Base-by-base conservation (phyloP, 2,797 vertebrate genomes). In the Xerus rutilus region DNA sequence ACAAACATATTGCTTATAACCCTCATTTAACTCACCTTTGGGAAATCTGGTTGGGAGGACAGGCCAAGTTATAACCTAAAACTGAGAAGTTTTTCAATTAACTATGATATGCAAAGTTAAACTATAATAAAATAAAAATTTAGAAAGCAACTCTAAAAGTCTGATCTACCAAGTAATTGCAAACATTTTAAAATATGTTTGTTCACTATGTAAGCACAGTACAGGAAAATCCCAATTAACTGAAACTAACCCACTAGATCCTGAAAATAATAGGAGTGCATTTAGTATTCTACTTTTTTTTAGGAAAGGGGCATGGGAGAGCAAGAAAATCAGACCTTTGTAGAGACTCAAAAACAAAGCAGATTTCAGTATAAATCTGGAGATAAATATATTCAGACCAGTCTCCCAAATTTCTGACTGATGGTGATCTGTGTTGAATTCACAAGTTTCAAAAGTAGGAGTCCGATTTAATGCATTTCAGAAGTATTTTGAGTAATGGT, bases 1-100 rank as follows among this genome's bases (percentile, higher is more conserved):
- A 28, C 15, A 93, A 85, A 13, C 70, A 62, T 32, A 12, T 3
- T 92, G 0, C 30, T 83, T 78, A 59, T 20, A 74, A 82, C 5
- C 20, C 15, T 70, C 30, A 91, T 30, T 94, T 87, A 81, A 64
- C 4, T 95, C 32, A 73, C 7, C 43, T 93, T 62, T 74, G 39
- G 43, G 32, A 88, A 95, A 92, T 88, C 15, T 21, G 39, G 32
- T 79, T 85, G 54, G 8, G 72, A 10, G 30, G 0, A 91, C n/a
- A 62, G 86, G 28, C 7, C 8, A 93, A 81, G 12, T 57, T 78
- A 86, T 49, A 90, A 52, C 85, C 47, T 72, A 87, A 88, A 94
- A 39, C 78, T 72, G 39, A 43, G 35, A 35, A 35, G 15, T 32
- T 92, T 96, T 94, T 94, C 3, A 81, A 32, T 74, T 74, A 96